These are phyloP conservation scores for Pangasius macronema DNA, from an alignment of 2,797 vertebrate genomes.

Conservation along the genomic window DNA sequence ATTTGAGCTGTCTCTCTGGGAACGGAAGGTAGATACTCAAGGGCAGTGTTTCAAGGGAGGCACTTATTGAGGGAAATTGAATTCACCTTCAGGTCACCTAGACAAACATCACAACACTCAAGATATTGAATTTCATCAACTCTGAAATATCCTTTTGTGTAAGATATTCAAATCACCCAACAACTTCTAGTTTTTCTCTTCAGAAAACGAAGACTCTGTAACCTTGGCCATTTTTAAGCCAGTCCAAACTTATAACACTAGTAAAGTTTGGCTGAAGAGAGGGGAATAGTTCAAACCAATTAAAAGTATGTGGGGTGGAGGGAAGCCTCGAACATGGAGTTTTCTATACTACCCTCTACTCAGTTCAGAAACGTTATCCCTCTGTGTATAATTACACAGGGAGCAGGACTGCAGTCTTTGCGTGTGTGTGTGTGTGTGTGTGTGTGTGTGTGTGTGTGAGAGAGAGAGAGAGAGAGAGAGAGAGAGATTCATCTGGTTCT, in stretches of 20 bases:
- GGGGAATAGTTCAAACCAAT: constrained; percentile 31
- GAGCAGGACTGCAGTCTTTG: constrained; percentile 15
- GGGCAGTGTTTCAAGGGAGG: constrained; percentile 33
- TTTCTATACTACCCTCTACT: constrained; percentile 25
- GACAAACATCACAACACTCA: constrained; percentile 39
- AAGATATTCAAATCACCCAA: constrained; percentile 30
- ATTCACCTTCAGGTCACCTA: constrained; percentile 49
- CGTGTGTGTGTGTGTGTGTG: neutral
- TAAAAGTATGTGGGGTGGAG: neutral
- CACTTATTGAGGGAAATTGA: constrained; percentile 55
- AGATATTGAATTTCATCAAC: constrained; percentile 44
- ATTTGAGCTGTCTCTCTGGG: constrained; percentile 42
- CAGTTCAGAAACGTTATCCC: constrained; percentile 12
- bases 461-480: neutral
- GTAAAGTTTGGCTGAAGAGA: constrained; percentile 18
- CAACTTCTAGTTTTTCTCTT: neutral
- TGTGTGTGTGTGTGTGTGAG: constrained; percentile 2
- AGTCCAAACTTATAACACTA: constrained; percentile 23
- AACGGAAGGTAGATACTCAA: constrained; percentile 41
- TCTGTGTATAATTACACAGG: constrained; percentile 37
- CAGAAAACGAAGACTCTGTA: neutral
- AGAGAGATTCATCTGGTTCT: neutral
- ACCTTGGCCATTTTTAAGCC: constrained; percentile 6
- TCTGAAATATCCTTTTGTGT: constrained; percentile 36
- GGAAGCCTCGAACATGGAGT: neutral